Percentiles rank a stretch among this genome's conserved stretches.
phyloP scores from a whole-genome alignment of 2,888 invertebrate genomes.

The Sphecodes monilicornis region DNA sequence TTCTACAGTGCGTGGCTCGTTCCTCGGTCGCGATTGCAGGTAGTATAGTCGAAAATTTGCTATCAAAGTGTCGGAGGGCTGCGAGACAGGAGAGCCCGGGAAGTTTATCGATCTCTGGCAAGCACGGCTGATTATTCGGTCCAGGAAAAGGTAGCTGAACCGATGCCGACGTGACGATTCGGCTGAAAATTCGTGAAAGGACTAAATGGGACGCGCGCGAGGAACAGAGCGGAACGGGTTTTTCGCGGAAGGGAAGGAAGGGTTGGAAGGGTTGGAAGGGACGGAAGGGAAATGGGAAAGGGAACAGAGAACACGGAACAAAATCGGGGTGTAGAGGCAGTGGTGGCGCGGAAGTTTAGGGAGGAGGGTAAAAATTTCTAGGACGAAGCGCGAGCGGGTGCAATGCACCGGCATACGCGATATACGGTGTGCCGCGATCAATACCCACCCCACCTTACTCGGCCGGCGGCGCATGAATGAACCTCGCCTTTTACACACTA shows the following conservation, averaged over 20 bases:
- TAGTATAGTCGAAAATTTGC: background rate
- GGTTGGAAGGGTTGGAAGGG: background rate
- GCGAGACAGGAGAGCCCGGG: slow-evolving; percentile 45
- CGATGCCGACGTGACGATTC: slow-evolving; percentile 17
- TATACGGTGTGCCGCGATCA: slow-evolving; percentile 79
- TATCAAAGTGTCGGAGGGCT: slow-evolving; percentile 2
- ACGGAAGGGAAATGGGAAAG: background rate
- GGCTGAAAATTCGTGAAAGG: slow-evolving; percentile 43
- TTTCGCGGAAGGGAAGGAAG: background rate
- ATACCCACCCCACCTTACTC: slow-evolving; percentile 82
- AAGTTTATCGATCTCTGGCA: slow-evolving; percentile 42
- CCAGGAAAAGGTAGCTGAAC: slow-evolving; percentile 29
- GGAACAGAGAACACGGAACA: slow-evolving; percentile 20
- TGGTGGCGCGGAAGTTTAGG: slow-evolving; percentile 63
- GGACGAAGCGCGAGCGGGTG: slow-evolving; percentile 77
- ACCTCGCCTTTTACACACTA: slow-evolving; percentile 79
- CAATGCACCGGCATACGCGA: slow-evolving; percentile 77
- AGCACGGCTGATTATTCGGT: slow-evolving; percentile 46
- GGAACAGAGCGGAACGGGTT: background rate
- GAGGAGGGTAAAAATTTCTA: slow-evolving; percentile 72
- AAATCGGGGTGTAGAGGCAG: slow-evolving; percentile 2
- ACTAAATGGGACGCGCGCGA: slow-evolving; percentile 21
- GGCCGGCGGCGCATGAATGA: slow-evolving; percentile 83
- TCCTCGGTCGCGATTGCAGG: background rate
- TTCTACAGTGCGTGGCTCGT: background rate